phyloP scores from a whole-genome alignment of 2,888 invertebrate species.

The Capitulum mitella region DNA sequence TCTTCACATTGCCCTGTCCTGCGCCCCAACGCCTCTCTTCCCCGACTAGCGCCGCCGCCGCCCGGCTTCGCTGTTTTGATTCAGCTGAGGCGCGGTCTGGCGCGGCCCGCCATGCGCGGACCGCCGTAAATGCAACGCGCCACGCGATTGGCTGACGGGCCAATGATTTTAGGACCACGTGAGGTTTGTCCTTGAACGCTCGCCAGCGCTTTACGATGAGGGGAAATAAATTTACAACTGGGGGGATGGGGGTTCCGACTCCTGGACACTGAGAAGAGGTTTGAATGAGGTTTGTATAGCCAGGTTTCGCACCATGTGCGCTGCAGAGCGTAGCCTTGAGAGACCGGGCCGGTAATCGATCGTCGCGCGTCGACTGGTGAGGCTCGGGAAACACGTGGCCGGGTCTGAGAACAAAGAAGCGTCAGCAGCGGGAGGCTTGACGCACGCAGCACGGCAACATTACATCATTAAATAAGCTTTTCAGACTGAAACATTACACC shows the following conservation, averaged over 20 bases:
- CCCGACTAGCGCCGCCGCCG: not conserved
- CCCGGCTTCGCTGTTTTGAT: constrained; percentile 40
- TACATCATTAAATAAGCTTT: too few species aligned
- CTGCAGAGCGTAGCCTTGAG: not conserved
- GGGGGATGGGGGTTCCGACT: not conserved
- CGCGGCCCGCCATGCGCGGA: constrained; percentile 38
- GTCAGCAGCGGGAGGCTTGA: too few species aligned
- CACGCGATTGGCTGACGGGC: not conserved
- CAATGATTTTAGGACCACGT: not conserved
- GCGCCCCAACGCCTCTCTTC: not conserved
- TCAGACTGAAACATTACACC: too few species aligned
- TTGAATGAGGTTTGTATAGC: not conserved
- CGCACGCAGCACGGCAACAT: too few species aligned
- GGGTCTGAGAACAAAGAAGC: not conserved
- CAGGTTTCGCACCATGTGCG: not conserved
- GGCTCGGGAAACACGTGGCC: not conserved
- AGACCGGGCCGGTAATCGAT: not conserved
- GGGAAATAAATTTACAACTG: constrained; percentile 18
- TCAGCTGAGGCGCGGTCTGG: constrained; percentile 40
- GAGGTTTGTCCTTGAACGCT: constrained; percentile 8
- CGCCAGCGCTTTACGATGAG: not conserved
- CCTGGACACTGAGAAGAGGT: not conserved
- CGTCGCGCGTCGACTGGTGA: not conserved
- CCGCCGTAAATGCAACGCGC: constrained; percentile 11
- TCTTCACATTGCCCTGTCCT: not conserved